Evolutionary conservation across 2,797 vertebrate species (phyloP), one percentile per base, ranked within the genome.

Genomic region (Eulemur coronatus): DNA sequence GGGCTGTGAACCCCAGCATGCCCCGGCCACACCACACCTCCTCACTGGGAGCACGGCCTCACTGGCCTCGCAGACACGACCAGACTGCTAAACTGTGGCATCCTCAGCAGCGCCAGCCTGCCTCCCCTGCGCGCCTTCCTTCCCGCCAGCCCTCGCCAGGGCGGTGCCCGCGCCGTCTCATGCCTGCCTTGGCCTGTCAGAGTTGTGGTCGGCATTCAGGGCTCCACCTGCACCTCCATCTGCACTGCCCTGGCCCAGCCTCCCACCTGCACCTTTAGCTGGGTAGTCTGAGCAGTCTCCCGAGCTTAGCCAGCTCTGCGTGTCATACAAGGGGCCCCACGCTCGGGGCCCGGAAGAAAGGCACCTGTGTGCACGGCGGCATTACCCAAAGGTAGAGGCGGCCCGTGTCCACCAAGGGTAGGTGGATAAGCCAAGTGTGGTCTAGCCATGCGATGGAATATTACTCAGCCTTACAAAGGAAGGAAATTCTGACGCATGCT

Each of bases 391-490:
- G 3, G 7, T 1, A 2, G 15, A 33, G 7, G 5, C 4, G 7
- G 9, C 55, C 46, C 52, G 28, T 28, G 30, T 82, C 14, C 5
- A 0, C 38, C 2, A 14, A 35, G 2, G 2, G 59, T 9, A 35
- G 26, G 11, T 4, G 28, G 18, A 7, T 0, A 30, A 5, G 33
- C 35, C 2, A 69, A 41, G n/a, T 0, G 33, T 9, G 26, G 35
- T 20, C 0, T 1, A 0, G 24, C 3, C 38, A 0, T 4, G 0
- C 2, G 0, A 0, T 0, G 38, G 55, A 46, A 28, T 35, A 13
- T 43, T 13, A 65, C 2, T 10, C 55, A 10, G 59, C 59, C n/a
- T 18, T 10, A 7, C 33, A 43, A 41, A 61, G 91, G 57, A 65
- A 57, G 46, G 82, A 5, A 10, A 0, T 8, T 7, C 78, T 20